Evolutionary conservation across 2,797 vertebrate genomes (phyloP).

Genomic region (Melanotaenia parkinsoni): DNA sequence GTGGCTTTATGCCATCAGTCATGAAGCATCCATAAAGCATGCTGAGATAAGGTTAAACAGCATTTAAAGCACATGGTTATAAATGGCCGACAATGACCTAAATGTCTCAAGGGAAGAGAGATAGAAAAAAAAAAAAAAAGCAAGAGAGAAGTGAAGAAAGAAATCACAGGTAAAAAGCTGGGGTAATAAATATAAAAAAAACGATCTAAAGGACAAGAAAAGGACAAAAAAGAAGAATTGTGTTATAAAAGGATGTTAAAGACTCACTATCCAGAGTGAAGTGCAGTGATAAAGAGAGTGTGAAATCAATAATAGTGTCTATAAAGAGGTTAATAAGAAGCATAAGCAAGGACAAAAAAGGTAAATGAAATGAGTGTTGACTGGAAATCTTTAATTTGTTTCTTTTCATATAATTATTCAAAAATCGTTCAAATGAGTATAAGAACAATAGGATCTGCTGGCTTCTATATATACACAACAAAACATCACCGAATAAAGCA

Average conservation of each 20-base stretch:
- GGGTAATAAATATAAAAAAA: conserved; percentile 53
- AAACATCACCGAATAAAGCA: conserved; percentile 18
- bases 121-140: conserved; percentile 16
- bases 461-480: not conserved
- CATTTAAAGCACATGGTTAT: conserved; percentile 81
- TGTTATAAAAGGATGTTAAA: conserved; percentile 54
- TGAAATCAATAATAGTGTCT: conserved; percentile 42
- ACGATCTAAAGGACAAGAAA: conserved; percentile 55
- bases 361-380: conserved; percentile 50
- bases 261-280: conserved; percentile 39
- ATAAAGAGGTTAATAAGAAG: conserved; percentile 67
- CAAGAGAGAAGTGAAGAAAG: conserved; percentile 2
- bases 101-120: conserved; percentile 55
- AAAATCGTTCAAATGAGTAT: conserved; percentile 5
- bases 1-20: conserved; percentile 65
- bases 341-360: conserved; percentile 38
- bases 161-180: conserved; percentile 36
- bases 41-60: conserved; percentile 80
- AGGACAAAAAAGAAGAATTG: conserved; percentile 44
- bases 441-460: not conserved
- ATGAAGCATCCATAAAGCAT: conserved; percentile 75
- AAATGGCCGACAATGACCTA: conserved; percentile 78
- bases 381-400: conserved; percentile 19
- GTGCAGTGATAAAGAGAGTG: conserved; percentile 54
- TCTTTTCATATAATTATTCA: not conserved